These are phyloP conservation scores for Myripristis jacobus DNA, from an alignment of 2,797 vertebrate species.

Conservation along the genomic window DNA sequence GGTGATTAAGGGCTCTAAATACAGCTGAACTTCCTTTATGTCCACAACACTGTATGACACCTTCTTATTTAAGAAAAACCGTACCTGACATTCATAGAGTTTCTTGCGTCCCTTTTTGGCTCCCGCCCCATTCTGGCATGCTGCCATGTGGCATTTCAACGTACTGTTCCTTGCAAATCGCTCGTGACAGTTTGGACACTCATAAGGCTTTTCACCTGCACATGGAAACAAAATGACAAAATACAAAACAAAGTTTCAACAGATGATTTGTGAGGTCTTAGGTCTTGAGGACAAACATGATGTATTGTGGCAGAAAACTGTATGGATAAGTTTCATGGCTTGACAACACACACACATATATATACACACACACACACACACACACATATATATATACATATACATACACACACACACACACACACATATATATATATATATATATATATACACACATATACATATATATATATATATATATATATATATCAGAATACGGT, in stretches of 20 bases:
- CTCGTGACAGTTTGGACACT: conserved; percentile 97
- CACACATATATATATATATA: no score
- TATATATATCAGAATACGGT: no score
- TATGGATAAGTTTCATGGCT: no score
- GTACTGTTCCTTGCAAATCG: conserved; percentile 98
- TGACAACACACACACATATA: no score
- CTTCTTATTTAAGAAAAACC: conserved; percentile 11
- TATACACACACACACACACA: no score
- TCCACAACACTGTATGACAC: not conserved
- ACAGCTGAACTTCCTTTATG: no score
- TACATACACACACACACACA: no score
- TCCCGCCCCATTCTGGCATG: conserved; percentile 95
- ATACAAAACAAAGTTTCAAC: conserved; percentile 7
- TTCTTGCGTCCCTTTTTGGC: conserved; percentile 99
- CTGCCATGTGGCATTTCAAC: conserved; percentile 96
- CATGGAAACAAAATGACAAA: conserved; percentile 25
- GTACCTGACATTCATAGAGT: conserved; percentile 98
- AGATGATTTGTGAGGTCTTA: not conserved
- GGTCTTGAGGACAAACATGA: not conserved
- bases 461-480: no score
- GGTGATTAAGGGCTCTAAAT: no score
- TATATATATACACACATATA: no score
- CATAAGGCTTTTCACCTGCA: conserved; percentile 97
- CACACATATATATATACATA: no score
- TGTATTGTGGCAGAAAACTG: not conserved